phyloP scores from a whole-genome alignment of 2,113 vertebrate species.

The Lagenorhynchus albirostris region DNA sequence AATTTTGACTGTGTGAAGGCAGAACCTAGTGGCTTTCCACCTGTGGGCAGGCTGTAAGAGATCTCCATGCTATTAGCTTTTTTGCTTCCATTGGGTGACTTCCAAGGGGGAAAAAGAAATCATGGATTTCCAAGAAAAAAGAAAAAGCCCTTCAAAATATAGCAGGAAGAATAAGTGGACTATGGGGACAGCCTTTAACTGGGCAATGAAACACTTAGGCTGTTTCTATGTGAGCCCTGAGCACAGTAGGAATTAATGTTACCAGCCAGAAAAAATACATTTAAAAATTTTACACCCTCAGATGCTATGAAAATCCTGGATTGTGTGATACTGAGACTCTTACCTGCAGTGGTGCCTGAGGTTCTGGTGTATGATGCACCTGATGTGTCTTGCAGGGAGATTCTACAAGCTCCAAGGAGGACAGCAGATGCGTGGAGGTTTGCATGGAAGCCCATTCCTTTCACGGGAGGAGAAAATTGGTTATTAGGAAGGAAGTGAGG shows the following conservation, averaged over 20 bases:
- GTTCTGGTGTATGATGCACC: neutral
- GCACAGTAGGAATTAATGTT: neutral
- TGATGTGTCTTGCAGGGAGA: neutral
- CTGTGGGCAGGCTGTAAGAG: rapidly evolving
- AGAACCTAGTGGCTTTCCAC: neutral
- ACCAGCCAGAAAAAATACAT: slow-evolving; percentile 16
- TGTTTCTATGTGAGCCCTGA: slow-evolving; percentile 1
- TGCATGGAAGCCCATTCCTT: neutral
- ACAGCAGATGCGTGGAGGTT: neutral
- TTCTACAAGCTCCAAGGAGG: neutral
- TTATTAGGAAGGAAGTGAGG: neutral
- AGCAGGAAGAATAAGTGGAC: neutral
- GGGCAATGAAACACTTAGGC: neutral
- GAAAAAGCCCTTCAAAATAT: neutral
- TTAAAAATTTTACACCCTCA: slow-evolving; percentile 44
- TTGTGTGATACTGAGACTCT: slow-evolving; percentile 32
- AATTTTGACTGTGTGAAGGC: neutral
- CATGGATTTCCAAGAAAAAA: neutral
- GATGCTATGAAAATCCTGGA: neutral
- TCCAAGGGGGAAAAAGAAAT: neutral
- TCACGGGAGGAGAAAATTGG: neutral
- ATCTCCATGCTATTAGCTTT: neutral
- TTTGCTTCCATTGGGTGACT: neutral
- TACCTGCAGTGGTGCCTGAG: neutral
- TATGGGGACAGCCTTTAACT: neutral